These are phyloP conservation scores for Trogon melanurus DNA, from an alignment of 2,113 vertebrate species.

Conservation along the genomic window DNA sequence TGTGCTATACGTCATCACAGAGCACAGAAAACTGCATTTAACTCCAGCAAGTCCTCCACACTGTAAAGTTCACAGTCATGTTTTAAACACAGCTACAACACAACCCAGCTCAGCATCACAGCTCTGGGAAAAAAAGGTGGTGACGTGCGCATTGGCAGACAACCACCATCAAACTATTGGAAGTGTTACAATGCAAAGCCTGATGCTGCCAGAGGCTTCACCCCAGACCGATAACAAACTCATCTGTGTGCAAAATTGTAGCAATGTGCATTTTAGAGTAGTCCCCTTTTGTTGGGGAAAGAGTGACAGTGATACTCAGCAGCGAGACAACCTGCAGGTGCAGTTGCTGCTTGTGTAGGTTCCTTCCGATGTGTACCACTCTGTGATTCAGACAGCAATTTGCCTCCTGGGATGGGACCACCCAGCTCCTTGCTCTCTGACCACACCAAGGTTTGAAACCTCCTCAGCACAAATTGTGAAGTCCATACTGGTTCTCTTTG, in stretches of 20 bases:
- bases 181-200: neutral
- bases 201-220: neutral
- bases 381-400: neutral
- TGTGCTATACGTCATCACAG: neutral
- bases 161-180: neutral
- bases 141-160: neutral
- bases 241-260: neutral
- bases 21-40: rapidly evolving
- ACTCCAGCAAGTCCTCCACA: neutral
- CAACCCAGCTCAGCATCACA: neutral
- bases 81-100: neutral
- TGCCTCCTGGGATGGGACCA: neutral
- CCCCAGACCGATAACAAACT: neutral
- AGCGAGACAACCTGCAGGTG: rapidly evolving
- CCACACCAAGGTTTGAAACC: neutral
- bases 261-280: neutral
- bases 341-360: neutral
- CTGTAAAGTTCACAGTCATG: neutral
- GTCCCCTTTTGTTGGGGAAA: neutral
- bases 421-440: neutral
- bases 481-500: neutral
- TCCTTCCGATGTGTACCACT: too few relatives aligned
- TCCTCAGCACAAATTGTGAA: neutral
- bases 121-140: neutral
- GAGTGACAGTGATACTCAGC: neutral